Conservation (phyloP, 2,113 vertebrate species). For the Neomonachus schauinslandi region DNA sequence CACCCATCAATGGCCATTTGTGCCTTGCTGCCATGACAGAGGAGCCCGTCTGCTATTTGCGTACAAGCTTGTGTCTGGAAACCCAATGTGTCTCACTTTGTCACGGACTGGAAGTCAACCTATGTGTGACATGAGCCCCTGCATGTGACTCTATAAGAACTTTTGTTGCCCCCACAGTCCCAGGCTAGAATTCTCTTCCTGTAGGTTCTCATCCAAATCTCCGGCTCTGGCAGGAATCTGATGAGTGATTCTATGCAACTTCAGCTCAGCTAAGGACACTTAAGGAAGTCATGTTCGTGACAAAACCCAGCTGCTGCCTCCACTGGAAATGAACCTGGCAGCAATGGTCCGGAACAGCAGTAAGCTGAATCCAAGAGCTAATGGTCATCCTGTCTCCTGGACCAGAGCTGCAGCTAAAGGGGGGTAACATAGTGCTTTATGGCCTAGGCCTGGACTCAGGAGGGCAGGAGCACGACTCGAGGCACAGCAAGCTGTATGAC, state of each 20-base stretch:
- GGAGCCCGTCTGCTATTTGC: background rate
- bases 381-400: background rate
- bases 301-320: constrained; percentile 69
- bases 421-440: background rate
- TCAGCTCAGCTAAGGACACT: constrained; percentile 29
- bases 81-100: background rate
- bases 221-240: background rate
- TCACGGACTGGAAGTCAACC: background rate
- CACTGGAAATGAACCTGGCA: constrained; percentile 53
- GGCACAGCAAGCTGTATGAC: background rate
- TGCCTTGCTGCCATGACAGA: background rate
- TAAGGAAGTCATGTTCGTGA: constrained; percentile 30
- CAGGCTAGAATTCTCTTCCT: background rate
- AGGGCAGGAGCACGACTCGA: accelerated
- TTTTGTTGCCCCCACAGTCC: background rate
- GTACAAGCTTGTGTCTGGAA: background rate
- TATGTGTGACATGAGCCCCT: background rate
- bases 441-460: background rate
- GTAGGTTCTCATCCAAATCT: background rate
- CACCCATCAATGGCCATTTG: background rate
- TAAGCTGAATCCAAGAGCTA: background rate
- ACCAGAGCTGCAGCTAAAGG: background rate
- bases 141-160: background rate
- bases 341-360: background rate
- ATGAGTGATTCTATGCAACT: background rate